Conservation (phyloP, 2,113 vertebrate genomes). For the Clupea harengus region DNA sequence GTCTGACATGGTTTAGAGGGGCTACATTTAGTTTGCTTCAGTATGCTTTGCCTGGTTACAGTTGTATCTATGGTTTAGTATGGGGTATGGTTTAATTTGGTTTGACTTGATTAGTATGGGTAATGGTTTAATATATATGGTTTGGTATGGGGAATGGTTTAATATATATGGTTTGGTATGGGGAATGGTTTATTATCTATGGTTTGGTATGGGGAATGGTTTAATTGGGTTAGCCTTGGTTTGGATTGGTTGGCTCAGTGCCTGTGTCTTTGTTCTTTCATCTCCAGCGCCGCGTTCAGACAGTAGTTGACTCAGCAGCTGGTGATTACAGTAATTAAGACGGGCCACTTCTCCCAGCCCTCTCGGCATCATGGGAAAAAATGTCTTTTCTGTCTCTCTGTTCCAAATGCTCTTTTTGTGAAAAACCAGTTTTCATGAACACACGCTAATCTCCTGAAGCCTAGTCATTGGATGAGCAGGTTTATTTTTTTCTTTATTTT, state of each 20-base stretch:
- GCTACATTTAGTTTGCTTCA: background rate
- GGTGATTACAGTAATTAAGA: conserved; percentile 13
- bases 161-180: too few relatives aligned
- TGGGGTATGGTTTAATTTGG: background rate
- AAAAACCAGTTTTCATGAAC: background rate
- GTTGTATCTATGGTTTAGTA: background rate
- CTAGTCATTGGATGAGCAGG: background rate
- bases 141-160: too few relatives aligned
- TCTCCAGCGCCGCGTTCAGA: background rate
- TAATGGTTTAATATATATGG: too few relatives aligned
- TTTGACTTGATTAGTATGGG: background rate
- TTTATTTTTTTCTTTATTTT: background rate
- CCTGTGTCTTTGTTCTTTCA: background rate
- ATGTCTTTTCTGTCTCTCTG: background rate
- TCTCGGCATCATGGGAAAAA: background rate
- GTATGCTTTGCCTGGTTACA: background rate
- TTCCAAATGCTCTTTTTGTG: background rate
- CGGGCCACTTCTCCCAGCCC: background rate
- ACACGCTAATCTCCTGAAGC: background rate
- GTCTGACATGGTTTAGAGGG: background rate
- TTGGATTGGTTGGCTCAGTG: background rate
- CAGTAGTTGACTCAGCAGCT: conserved; percentile 14
- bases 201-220: background rate
- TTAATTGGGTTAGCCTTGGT: background rate
- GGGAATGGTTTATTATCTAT: too few relatives aligned